Conservation (phyloP, 2,797 vertebrate species). For the Champsocephalus gunnari region DNA sequence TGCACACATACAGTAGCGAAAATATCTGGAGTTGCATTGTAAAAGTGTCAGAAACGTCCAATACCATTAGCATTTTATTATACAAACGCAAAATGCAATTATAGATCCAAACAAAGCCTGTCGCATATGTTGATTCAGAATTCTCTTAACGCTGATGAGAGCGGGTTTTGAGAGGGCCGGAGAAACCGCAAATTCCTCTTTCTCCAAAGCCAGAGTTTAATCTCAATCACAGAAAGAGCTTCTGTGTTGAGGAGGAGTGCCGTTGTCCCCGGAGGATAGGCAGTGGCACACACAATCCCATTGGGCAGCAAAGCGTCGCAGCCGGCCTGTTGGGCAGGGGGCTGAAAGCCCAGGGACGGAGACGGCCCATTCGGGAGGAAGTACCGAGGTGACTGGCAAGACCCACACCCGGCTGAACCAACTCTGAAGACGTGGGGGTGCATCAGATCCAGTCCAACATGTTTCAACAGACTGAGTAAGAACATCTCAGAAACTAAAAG, state of each 20-base stretch:
- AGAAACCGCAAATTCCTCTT: constrained; percentile 17
- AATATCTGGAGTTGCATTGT: constrained; percentile 16
- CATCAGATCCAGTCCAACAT: constrained; percentile 45
- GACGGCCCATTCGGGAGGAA: constrained; percentile 13
- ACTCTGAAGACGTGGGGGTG: constrained; percentile 37
- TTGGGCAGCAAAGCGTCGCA: constrained; percentile 9
- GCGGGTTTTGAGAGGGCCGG: background rate
- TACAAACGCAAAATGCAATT: constrained; percentile 1
- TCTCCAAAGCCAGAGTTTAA: constrained; percentile 21
- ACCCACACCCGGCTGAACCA: constrained; percentile 28
- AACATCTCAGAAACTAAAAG: background rate
- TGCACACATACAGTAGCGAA: constrained; percentile 7
- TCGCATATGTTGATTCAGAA: constrained; percentile 17
- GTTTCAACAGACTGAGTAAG: constrained; percentile 34
- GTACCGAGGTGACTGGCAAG: constrained; percentile 52
- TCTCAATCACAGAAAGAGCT: constrained; percentile 24
- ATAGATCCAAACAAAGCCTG: constrained; percentile 15
- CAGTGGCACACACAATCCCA: constrained; percentile 5
- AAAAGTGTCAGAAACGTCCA: constrained; percentile 23
- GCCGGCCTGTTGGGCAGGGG: constrained; percentile 18
- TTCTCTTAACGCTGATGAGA: constrained; percentile 29
- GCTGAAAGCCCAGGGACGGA: constrained; percentile 21
- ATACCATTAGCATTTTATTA: background rate
- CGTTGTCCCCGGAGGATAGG: background rate
- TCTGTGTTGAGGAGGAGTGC: constrained; percentile 27